Percentiles rank a stretch among this genome's conserved stretches.
Evolutionary conservation across 2,797 vertebrate species (phyloP).

Genomic region (Pseudocheirus occidentalis): DNA sequence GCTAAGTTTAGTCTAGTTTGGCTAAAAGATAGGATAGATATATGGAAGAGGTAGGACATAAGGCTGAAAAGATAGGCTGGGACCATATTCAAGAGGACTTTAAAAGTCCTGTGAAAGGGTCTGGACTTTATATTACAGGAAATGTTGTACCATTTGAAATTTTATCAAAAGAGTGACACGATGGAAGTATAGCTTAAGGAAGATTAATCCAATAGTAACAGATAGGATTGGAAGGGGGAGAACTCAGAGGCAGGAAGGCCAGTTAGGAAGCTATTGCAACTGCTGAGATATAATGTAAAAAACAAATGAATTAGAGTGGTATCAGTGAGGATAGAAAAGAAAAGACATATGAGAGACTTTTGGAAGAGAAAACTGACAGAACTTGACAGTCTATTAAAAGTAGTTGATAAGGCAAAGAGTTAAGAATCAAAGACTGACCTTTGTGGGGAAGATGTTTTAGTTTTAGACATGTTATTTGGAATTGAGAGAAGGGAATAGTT

Average conservation of each 20-base stretch:
- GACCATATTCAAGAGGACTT: neutral
- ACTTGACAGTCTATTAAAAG: neutral
- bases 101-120: neutral
- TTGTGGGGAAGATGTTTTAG: neutral
- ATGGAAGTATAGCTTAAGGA: neutral
- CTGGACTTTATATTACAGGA: neutral
- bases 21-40: neutral
- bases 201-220: neutral
- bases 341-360: neutral
- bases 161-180: neutral
- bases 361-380: neutral
- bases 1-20: neutral
- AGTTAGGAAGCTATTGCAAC: neutral
- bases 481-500: neutral
- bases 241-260: neutral
- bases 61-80: rapidly evolving
- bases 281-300: neutral
- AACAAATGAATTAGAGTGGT: neutral
- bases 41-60: neutral
- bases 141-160: neutral
- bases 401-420: neutral
- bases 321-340: neutral
- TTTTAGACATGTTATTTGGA: neutral
- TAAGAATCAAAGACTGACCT: neutral
- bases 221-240: neutral